Base-by-base conservation (phyloP, 2,113 vertebrate genomes). In the Cynoglossus semilaevis region DNA sequence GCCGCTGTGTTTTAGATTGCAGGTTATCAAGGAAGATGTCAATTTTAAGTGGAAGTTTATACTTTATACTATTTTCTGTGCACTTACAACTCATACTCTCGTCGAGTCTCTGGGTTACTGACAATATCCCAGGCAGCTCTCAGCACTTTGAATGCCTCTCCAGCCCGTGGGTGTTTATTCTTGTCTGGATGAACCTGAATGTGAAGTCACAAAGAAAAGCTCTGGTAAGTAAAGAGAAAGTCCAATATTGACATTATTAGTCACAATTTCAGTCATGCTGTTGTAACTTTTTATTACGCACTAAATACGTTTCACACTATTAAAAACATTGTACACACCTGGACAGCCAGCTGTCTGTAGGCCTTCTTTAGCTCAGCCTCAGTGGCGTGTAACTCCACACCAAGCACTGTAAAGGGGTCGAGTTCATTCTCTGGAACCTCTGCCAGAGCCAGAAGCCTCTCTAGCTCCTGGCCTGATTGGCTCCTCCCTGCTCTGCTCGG, bases 51-150 rank as follows among this genome's bases (percentile, higher is more conserved):
- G 37, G 9, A 38, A 12, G 37, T 9, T 38, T 38, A 14, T 41
- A 36, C 45, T 53, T 15, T 12, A 1, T 2, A 47, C 62, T 51
- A 11, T 16, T 45, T 70, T 63, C 49, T 22, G 15, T 36, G n/a
- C 58, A 90, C 96, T 95, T 85, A 98, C 95, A 94, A 79, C 80
- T 97, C 92, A 19, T 94, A 95, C 68, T 96, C 94, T 59, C 91
- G 89, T 47, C 94, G 88, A 67, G 87, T 91, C 75, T 97, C 94
- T 9, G 95, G 94, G 77, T 93, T 96, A 88, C 95, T 96, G 79
- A 97, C 94, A 15, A 94, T 90, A 82, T 98, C 96, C 95, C 95
- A 98, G n/a, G 95, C 96, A 1, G 95, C 94, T 54, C 92, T 85
- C 70, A 98, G 88, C 65, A 98, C 93, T 83, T 96, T 97, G 87